Conservation (phyloP, 2,888 invertebrate genomes). For the Abscondita cerata region DNA sequence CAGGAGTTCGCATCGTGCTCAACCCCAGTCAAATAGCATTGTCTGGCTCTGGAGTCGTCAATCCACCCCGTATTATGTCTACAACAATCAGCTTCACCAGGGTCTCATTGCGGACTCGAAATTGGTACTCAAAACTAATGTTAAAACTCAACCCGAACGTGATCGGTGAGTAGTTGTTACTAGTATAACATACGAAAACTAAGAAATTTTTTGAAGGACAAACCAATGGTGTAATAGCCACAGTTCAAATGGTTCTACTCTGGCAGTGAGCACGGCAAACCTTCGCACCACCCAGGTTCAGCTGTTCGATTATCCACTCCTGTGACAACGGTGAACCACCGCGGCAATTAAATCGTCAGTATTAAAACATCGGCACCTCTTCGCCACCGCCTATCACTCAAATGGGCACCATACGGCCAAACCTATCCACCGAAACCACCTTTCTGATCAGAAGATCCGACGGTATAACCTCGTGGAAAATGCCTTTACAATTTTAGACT, state of each 20-base stretch:
- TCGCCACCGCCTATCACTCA: constrained; percentile 62
- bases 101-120: constrained; percentile 41
- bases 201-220: constrained; percentile 17
- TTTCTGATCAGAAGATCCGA: constrained; percentile 82
- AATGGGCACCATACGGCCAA: constrained; percentile 66
- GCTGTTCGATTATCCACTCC: constrained; percentile 29
- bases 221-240: constrained; percentile 26
- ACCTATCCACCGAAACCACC: constrained; percentile 81
- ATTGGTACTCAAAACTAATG: constrained; percentile 45
- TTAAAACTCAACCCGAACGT: constrained; percentile 35
- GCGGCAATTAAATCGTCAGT: constrained; percentile 12
- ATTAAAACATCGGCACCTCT: constrained; percentile 67
- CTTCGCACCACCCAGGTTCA: constrained; percentile 26
- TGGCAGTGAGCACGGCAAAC: constrained; percentile 7
- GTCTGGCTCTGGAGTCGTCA: constrained; percentile 17
- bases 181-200: too few relatives aligned
- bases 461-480: constrained; percentile 90
- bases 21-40: constrained; percentile 32
- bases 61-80: constrained; percentile 47
- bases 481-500: constrained; percentile 69
- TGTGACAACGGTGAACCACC: constrained; percentile 8
- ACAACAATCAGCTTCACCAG: constrained; percentile 38
- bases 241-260: constrained; percentile 20
- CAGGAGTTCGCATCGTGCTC: constrained; percentile 30
- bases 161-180: constrained; percentile 25